Percentiles rank a stretch among this genome's conserved stretches.
These are phyloP conservation scores for Amphibalanus amphitrite DNA, from an alignment of 1,140 invertebrate genomes.

Conservation along the genomic window DNA sequence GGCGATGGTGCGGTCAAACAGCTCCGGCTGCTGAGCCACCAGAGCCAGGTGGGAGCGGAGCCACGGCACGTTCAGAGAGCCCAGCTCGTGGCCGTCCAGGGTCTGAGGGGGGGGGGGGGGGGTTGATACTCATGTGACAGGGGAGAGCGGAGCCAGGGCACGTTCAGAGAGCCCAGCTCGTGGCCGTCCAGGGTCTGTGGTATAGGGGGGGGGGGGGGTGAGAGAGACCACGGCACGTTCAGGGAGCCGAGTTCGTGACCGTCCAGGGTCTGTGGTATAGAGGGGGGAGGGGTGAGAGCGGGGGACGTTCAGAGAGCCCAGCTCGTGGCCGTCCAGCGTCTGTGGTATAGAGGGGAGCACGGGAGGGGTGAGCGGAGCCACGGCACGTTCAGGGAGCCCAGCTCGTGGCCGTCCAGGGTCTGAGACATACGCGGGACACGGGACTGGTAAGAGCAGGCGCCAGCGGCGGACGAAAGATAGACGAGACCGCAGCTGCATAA, in stretches of 20 bases:
- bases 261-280: no score
- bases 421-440: no score
- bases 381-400: slow-evolving; percentile 30
- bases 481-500: no score
- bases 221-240: no score
- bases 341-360: no score
- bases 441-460: no score
- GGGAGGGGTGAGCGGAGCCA: slow-evolving; percentile 37
- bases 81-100: slow-evolving; percentile 30
- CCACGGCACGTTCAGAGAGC: slow-evolving; percentile 31
- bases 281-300: slow-evolving; percentile 37
- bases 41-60: slow-evolving; percentile 45
- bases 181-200: no score
- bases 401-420: slow-evolving; percentile 30
- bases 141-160: slow-evolving; percentile 35
- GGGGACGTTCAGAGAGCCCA: slow-evolving; percentile 30
- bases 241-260: no score
- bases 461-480: no score
- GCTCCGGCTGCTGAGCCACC: slow-evolving; percentile 65
- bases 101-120: slow-evolving; percentile 40
- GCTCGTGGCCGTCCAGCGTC: no score
- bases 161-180: slow-evolving; percentile 30
- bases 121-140: slow-evolving; percentile 62
- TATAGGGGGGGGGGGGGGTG: no score
- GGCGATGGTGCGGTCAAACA: slow-evolving; percentile 66